Evolutionary conservation across 1,140 invertebrate genomes (phyloP).

Genomic region (Pogonomyrmex barbatus): DNA sequence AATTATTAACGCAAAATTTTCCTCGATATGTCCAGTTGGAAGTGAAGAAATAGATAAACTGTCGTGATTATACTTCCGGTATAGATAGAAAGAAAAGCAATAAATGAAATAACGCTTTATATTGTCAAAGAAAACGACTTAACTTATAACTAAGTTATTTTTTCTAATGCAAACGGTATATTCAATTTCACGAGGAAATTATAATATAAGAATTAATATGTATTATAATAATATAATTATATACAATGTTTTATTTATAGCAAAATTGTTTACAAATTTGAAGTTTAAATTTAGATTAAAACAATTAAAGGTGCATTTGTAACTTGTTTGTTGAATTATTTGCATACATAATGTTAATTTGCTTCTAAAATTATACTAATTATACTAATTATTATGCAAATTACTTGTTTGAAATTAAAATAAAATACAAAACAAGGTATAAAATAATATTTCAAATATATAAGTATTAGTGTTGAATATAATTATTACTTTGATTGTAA

Average conservation of each 20-base stretch:
- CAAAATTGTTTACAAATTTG: not conserved
- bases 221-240: no score
- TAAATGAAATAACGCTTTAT: not conserved
- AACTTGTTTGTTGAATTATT: not conserved
- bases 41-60: not conserved
- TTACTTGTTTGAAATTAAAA: constrained; percentile 1
- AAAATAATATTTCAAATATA: not conserved
- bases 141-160: not conserved
- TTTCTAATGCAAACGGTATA: not conserved
- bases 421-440: not conserved
- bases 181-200: not conserved
- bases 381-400: not conserved
- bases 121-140: not conserved
- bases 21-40: not conserved
- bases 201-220: not conserved
- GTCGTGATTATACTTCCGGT: constrained; percentile 1
- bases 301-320: not conserved
- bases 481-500: not conserved
- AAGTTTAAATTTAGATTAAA: not conserved
- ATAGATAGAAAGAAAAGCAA: not conserved
- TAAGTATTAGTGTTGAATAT: not conserved
- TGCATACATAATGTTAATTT: not conserved
- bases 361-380: not conserved
- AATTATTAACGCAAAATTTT: not conserved
- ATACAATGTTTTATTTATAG: not conserved